phyloP scores from a whole-genome alignment of 2,797 vertebrate genomes.

The Oophaga sylvatica region DNA sequence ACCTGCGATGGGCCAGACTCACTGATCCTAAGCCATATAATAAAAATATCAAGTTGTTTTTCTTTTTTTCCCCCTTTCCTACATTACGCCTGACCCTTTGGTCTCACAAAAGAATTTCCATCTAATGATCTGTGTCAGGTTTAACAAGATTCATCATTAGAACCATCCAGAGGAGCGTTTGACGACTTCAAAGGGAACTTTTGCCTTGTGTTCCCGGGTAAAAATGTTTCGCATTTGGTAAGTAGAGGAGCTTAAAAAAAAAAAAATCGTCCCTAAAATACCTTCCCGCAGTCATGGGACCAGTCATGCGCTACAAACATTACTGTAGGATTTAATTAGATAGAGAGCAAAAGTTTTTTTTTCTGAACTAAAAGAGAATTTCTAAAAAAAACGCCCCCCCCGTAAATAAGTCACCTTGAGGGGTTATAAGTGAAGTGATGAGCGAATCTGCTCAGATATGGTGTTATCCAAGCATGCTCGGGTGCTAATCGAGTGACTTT shows the following conservation, averaged over 20 bases:
- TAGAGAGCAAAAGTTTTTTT: neutral
- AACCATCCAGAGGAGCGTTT: neutral
- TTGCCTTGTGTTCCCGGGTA: neutral
- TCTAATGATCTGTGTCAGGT: constrained; percentile 35
- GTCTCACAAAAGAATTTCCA: constrained; percentile 21
- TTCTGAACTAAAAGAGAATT: neutral
- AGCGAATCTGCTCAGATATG: too few relatives aligned
- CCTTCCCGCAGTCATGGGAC: neutral
- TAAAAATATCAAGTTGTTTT: constrained; percentile 28
- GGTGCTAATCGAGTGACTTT: too few relatives aligned
- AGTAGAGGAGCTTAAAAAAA: neutral
- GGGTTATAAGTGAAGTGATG: neutral
- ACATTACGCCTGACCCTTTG: neutral
- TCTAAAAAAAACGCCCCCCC: neutral
- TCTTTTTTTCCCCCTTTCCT: neutral
- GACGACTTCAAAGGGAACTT: constrained; percentile 35
- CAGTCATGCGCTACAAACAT: neutral
- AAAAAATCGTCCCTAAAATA: constrained; percentile 2
- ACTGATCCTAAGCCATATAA: constrained; percentile 6
- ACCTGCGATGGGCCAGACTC: neutral
- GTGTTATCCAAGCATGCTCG: too few relatives aligned
- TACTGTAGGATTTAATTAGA: constrained; percentile 1
- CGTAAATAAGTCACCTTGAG: neutral
- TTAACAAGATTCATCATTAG: constrained; percentile 46
- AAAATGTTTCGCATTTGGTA: constrained; percentile 17